Conservation (phyloP, 2,888 invertebrate species). For the Tuta absoluta region DNA sequence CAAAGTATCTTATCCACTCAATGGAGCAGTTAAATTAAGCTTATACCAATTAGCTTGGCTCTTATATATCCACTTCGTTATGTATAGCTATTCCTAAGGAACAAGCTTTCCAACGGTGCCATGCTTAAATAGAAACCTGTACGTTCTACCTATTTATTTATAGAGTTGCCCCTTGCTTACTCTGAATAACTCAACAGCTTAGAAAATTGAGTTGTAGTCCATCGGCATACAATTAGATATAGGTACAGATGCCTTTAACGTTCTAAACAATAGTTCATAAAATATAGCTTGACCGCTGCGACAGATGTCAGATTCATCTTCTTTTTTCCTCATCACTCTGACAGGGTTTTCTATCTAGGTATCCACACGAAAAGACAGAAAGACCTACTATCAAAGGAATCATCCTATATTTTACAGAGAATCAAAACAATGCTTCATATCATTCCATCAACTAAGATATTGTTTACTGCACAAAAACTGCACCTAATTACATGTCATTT, state of each 20-base stretch:
- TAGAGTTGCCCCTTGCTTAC: background rate
- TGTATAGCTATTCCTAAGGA: background rate
- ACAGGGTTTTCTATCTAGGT: too few relatives aligned
- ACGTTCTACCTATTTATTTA: background rate
- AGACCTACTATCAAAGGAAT: too few relatives aligned
- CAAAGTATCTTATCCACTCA: background rate
- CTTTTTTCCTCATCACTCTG: too few relatives aligned
- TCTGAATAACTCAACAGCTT: background rate
- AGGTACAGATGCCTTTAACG: too few relatives aligned
- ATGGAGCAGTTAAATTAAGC: background rate
- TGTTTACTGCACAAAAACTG: too few relatives aligned
- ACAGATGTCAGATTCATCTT: too few relatives aligned
- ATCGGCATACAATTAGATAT: background rate
- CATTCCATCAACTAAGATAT: too few relatives aligned
- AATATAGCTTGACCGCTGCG: too few relatives aligned
- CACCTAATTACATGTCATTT: background rate
- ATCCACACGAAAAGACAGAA: too few relatives aligned
- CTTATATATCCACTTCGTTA: background rate
- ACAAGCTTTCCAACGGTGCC: background rate
- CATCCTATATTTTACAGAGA: too few relatives aligned
- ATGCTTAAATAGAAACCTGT: background rate
- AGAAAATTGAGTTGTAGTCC: background rate
- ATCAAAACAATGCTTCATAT: too few relatives aligned
- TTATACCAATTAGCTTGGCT: background rate
- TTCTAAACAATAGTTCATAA: too few relatives aligned